These are phyloP conservation scores for Anas platyrhynchos DNA, from an alignment of 2,113 vertebrate genomes.

Conservation along the genomic window DNA sequence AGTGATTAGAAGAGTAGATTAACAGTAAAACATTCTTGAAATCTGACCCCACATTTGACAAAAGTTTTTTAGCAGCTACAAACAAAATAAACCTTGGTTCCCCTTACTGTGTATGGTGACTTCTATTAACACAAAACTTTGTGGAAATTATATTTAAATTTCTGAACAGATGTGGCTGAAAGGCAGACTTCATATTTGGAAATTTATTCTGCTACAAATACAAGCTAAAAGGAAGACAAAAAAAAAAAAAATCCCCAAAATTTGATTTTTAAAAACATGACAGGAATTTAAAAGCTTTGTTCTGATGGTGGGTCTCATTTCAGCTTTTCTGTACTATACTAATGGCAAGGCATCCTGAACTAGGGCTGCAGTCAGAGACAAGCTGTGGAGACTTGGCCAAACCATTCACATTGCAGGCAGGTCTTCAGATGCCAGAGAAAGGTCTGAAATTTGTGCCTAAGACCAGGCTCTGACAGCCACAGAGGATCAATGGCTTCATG, in stretches of 20 bases:
- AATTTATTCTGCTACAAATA: background rate
- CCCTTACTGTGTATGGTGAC: accelerated
- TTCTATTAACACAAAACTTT: background rate
- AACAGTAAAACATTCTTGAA: background rate
- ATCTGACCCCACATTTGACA: background rate
- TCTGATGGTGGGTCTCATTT: accelerated
- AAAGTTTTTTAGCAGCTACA: background rate
- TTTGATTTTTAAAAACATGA: background rate
- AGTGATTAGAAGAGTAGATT: background rate
- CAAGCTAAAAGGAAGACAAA: background rate
- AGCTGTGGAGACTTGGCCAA: background rate
- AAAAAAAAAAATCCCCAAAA: background rate
- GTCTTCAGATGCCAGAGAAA: background rate
- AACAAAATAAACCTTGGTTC: background rate
- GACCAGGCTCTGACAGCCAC: background rate
- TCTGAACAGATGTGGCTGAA: background rate
- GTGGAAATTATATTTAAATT: accelerated
- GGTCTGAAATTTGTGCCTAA: background rate
- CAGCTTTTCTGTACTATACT: background rate
- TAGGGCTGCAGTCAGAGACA: background rate
- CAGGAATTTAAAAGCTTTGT: background rate
- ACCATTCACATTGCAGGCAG: too few species aligned
- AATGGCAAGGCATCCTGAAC: background rate
- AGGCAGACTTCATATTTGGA: background rate
- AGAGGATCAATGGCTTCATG: too few species aligned